These are phyloP conservation scores for Neoniphon sammara DNA, from an alignment of 2,797 vertebrate genomes.

Conservation along the genomic window DNA sequence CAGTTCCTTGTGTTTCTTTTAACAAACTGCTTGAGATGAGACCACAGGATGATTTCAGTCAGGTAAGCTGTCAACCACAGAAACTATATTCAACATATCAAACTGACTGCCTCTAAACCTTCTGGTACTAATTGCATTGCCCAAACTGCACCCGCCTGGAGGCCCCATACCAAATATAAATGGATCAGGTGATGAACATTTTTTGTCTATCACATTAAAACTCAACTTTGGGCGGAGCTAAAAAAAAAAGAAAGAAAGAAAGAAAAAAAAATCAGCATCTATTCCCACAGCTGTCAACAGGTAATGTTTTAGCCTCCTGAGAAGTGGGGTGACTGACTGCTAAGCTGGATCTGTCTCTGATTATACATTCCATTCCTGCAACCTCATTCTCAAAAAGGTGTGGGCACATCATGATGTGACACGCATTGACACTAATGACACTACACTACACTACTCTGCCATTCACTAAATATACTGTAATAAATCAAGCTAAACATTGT, in stretches of 20 bases:
- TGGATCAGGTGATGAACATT: background rate
- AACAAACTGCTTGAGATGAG: background rate
- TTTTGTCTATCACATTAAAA: background rate
- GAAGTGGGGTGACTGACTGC: background rate
- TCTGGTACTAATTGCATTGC: background rate
- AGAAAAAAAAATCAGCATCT: background rate
- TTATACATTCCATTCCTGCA: slow-evolving; percentile 42
- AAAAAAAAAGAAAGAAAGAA: too few relatives aligned
- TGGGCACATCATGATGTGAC: background rate
- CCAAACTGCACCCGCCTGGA: background rate
- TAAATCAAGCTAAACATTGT: background rate
- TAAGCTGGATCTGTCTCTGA: slow-evolving; percentile 25
- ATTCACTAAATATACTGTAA: background rate
- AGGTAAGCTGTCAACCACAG: background rate
- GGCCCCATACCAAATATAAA: background rate
- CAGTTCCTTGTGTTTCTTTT: background rate
- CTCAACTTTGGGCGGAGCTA: too few relatives aligned
- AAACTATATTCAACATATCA: background rate
- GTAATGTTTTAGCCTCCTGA: background rate
- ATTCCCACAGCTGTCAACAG: background rate
- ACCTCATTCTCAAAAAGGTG: slow-evolving; percentile 12
- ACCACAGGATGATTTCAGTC: background rate
- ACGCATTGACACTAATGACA: background rate
- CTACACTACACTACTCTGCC: background rate
- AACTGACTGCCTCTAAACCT: background rate